A percentile compares a stretch with the other conserved stretches of the same genome.
Evolutionary conservation across 2,797 vertebrate species (phyloP).

Genomic region (Pangasius macronema): DNA sequence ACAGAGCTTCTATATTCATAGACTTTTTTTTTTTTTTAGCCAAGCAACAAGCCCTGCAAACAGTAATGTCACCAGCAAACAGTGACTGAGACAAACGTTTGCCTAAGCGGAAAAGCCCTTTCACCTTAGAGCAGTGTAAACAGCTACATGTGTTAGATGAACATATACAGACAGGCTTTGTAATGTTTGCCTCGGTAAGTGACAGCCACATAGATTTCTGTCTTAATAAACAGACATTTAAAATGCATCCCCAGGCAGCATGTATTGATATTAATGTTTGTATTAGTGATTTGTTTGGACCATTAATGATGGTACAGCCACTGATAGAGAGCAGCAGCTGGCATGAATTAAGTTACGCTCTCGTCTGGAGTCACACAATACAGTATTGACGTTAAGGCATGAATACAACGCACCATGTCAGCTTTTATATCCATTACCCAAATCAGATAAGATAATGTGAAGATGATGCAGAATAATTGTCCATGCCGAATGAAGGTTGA

Average conservation of each 20-base stretch:
- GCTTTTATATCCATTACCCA: neutral
- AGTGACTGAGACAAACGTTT: neutral
- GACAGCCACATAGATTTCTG: neutral
- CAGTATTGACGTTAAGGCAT: neutral
- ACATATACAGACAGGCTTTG: slow-evolving; percentile 4
- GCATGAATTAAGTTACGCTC: neutral
- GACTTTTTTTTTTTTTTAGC: neutral
- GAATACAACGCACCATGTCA: neutral
- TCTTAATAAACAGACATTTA: slow-evolving; percentile 7
- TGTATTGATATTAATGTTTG: neutral
- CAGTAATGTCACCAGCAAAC: neutral
- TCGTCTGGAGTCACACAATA: neutral
- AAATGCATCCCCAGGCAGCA: neutral
- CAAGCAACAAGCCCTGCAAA: neutral
- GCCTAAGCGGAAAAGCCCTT: slow-evolving; percentile 11
- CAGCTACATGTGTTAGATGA: neutral
- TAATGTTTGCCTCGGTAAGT: slow-evolving; percentile 22
- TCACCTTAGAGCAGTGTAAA: neutral
- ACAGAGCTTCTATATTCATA: neutral
- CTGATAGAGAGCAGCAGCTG: neutral
- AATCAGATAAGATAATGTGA: neutral
- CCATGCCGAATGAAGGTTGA: neutral
- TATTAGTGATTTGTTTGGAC: neutral
- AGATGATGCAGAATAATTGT: neutral
- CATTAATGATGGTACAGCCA: neutral